phyloP scores from a whole-genome alignment of 92 coral and sea anemone species.

The Montipora capitata region DNA sequence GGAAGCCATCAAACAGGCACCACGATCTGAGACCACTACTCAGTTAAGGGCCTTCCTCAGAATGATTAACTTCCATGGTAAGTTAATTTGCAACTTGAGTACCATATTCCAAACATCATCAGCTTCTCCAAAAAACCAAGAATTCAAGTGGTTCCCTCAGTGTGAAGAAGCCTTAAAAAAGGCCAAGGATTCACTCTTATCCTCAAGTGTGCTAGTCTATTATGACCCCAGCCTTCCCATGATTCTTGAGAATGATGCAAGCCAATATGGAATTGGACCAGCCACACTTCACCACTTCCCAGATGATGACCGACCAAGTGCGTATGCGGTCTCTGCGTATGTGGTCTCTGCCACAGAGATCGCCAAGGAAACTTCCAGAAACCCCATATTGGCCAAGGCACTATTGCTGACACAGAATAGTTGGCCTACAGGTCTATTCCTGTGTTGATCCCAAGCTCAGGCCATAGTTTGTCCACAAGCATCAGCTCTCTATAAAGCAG shows the following conservation, averaged over 20 bases:
- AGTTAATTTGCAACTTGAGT: slow-evolving; percentile 65
- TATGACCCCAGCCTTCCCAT: slow-evolving; percentile 9
- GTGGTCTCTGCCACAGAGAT: no score
- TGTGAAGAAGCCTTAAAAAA: slow-evolving; percentile 55
- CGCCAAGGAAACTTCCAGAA: no score
- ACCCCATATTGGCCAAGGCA: no score
- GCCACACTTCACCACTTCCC: background rate
- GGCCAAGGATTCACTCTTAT: slow-evolving; percentile 56
- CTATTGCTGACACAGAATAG: no score
- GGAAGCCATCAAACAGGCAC: slow-evolving; percentile 66
- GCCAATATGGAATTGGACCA: slow-evolving; percentile 11
- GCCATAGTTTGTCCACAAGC: no score
- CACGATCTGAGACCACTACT: no score
- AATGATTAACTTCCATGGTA: slow-evolving; percentile 68
- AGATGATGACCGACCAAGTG: no score
- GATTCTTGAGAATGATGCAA: no score
- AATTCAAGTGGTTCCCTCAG: slow-evolving; percentile 44
- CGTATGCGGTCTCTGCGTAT: no score
- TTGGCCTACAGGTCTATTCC: no score
- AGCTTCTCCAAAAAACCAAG: slow-evolving; percentile 41
- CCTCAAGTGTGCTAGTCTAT: slow-evolving; percentile 35
- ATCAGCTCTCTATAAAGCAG: no score
- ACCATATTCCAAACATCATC: slow-evolving; percentile 53
- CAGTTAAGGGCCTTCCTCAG: slow-evolving; percentile 65
- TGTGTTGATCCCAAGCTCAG: no score